Conservation (phyloP, 1,140 invertebrate genomes). For the Goniozus legneri region DNA sequence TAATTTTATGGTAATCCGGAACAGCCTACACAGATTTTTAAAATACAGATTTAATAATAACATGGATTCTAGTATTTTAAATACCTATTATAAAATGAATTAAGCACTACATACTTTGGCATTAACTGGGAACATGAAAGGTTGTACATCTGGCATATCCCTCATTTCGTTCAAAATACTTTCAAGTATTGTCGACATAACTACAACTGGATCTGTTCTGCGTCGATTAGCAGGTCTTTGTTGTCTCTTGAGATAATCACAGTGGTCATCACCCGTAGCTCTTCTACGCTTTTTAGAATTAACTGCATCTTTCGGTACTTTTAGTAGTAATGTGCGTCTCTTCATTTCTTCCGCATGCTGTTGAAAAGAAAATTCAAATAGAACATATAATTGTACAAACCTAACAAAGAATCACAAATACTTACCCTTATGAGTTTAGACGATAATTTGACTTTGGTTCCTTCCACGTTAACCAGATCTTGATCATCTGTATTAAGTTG, state of each 20-base stretch:
- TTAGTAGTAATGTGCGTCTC: constrained; percentile 73
- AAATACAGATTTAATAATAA: constrained; percentile 8
- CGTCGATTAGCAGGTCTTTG: constrained; percentile 85
- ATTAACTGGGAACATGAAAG: constrained; percentile 94
- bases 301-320: constrained; percentile 77
- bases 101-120: constrained; percentile 64
- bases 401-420: background rate
- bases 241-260: constrained; percentile 90
- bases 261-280: constrained; percentile 72
- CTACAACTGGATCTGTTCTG: constrained; percentile 95
- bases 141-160: constrained; percentile 85
- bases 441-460: constrained; percentile 82
- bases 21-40: constrained; percentile 60
- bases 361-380: constrained; percentile 6
- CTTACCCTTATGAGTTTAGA: constrained; percentile 75
- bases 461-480: constrained; percentile 88
- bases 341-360: constrained; percentile 81
- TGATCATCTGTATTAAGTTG: constrained; percentile 74
- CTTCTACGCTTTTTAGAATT: constrained; percentile 64
- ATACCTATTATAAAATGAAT: constrained; percentile 4
- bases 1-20: constrained; percentile 90
- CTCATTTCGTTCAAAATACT: constrained; percentile 92
- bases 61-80: constrained; percentile 4
- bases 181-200: constrained; percentile 89
- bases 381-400: background rate